Percentiles rank a stretch among this genome's conserved stretches.
Conservation (phyloP, 2,888 invertebrate genomes). For the Lasioglossum zephyrum region DNA sequence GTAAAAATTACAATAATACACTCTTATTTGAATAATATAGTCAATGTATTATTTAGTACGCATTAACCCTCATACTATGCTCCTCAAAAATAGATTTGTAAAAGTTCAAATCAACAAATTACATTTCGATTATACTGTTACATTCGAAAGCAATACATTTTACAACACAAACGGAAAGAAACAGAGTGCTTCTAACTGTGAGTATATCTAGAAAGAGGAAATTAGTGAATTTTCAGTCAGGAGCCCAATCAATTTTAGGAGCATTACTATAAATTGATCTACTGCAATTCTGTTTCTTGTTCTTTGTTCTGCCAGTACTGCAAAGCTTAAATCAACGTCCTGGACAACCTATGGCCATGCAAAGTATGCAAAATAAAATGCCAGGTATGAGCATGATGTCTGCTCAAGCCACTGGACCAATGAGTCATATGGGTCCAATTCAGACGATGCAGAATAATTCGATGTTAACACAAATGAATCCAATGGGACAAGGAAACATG, state of each 20-base stretch:
- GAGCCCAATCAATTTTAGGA: not conserved
- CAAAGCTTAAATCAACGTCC: slow-evolving; percentile 91
- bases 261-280: not conserved
- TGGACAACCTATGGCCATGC: slow-evolving; percentile 86
- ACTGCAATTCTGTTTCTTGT: slow-evolving; percentile 2
- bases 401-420: slow-evolving; percentile 84
- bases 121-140: not conserved
- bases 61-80: not conserved
- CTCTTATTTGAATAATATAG: not conserved
- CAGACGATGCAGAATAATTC: slow-evolving; percentile 84
- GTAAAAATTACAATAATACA: not conserved
- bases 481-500: slow-evolving; percentile 81
- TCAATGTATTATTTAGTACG: not conserved
- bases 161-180: not conserved
- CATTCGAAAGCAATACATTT: not conserved
- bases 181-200: not conserved
- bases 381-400: slow-evolving; percentile 84
- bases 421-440: slow-evolving; percentile 86
- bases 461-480: slow-evolving; percentile 85
- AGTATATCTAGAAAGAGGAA: not conserved
- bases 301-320: slow-evolving; percentile 84
- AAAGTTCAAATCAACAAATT: not conserved
- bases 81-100: not conserved
- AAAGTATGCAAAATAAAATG: slow-evolving; percentile 86
- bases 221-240: not conserved